Percentiles rank a stretch among this genome's conserved stretches.
These are phyloP conservation scores for Castor canadensis DNA, from an alignment of 2,113 vertebrate species.

Conservation along the genomic window DNA sequence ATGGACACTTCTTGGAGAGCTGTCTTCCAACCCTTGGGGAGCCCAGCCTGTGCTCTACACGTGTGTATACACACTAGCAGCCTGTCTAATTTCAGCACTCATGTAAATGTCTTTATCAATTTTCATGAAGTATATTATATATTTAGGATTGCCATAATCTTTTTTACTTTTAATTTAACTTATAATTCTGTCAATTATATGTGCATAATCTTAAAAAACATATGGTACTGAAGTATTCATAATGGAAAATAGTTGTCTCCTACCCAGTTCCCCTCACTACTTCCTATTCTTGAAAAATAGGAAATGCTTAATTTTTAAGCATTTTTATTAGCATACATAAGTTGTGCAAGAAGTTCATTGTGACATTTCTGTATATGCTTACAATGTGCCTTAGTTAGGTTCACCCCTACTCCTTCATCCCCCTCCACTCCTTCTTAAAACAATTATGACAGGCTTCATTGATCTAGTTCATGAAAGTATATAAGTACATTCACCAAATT, in stretches of 20 bases:
- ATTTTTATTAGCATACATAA: too few species aligned
- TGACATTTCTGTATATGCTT: too few species aligned
- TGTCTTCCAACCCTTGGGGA: not conserved
- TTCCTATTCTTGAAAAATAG: not conserved
- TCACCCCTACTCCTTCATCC: too few species aligned
- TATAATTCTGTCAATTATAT: not conserved
- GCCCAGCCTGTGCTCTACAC: not conserved
- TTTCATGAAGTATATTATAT: not conserved
- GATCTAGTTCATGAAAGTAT: too few species aligned
- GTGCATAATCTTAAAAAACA: not conserved
- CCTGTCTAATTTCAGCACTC: not conserved
- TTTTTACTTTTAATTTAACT: not conserved
- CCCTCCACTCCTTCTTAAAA: too few species aligned
- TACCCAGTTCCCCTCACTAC: not conserved
- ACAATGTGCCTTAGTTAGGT: too few species aligned
- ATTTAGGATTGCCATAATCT: not conserved
- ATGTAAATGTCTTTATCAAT: not conserved
- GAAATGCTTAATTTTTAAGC: too few species aligned
- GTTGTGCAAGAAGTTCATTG: too few species aligned
- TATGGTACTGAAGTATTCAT: not conserved
- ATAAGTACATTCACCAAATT: too few species aligned
- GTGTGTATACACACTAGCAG: not conserved
- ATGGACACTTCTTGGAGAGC: too few species aligned
- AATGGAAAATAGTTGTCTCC: not conserved
- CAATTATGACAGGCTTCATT: too few species aligned